These are phyloP conservation scores for Embiotoca jacksoni DNA, from an alignment of 2,113 vertebrate genomes.

Conservation along the genomic window DNA sequence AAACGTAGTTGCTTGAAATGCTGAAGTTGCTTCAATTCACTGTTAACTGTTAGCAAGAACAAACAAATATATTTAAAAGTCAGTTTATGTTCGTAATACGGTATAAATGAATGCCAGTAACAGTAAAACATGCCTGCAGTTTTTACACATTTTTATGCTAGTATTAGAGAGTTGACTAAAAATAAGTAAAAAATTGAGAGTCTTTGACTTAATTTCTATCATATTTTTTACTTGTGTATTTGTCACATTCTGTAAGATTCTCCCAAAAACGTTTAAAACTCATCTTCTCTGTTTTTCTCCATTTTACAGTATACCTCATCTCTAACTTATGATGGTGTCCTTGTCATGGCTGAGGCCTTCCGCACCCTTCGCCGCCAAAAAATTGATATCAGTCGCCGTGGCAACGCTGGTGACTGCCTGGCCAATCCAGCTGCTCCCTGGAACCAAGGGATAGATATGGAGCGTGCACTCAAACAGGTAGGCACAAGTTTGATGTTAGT, in stretches of 20 bases:
- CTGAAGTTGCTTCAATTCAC: neutral
- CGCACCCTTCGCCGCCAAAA: constrained; percentile 96
- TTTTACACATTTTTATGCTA: too few relatives aligned
- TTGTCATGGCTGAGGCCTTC: constrained; percentile 99
- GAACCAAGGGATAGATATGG: constrained; percentile 99
- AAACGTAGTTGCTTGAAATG: neutral
- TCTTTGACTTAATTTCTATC: neutral
- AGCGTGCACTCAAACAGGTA: constrained; percentile 98
- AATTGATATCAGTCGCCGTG: constrained; percentile 97
- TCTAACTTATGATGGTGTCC: constrained; percentile 95
- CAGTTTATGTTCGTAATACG: too few relatives aligned
- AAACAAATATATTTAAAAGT: too few relatives aligned
- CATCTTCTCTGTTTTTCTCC: neutral
- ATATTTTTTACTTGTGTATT: neutral
- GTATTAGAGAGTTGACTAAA: neutral
- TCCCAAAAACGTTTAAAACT: neutral
- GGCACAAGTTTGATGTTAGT: constrained; percentile 7
- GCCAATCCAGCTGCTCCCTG: constrained; percentile 98
- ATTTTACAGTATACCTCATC: constrained; percentile 93
- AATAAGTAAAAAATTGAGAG: neutral
- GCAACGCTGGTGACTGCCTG: constrained; percentile 98
- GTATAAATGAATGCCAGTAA: too few relatives aligned
- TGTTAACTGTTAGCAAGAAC: too few relatives aligned
- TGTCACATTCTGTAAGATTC: neutral
- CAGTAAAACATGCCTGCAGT: too few relatives aligned